Evolutionary conservation across 1,140 invertebrate species (phyloP), one percentile per base, ranked within the genome.

Genomic region (Mylabris phalerata): DNA sequence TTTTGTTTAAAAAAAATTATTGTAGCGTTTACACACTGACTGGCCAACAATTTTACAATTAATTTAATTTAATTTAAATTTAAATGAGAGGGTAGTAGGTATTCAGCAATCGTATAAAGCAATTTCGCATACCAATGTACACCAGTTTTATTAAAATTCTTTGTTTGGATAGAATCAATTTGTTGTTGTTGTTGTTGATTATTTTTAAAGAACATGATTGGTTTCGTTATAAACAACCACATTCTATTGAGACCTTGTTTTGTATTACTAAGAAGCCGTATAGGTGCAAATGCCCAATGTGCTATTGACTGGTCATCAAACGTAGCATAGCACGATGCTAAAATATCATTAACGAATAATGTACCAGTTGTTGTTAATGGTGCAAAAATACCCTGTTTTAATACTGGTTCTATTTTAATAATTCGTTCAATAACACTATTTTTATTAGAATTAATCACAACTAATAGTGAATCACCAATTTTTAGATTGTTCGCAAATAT

Each of bases 241-340:
- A 73, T 64, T 25, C 66, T 66, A 19, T 57, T 24, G 24, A 71
- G 26, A 13, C 61, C 59, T 10, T 74, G 63, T 60, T 75, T 73
- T 13, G 80, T 56, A 60, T 77, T 79, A 48, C 72, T 73, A 61
- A 78, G 76, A 0, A 86, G 56, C 45, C 94, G 78, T 49, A 93
- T 74, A 0, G 95, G 94, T 4, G 85, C 76, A 71, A 96, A 90
- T 1, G 86, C 85, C 68, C 80, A 82, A 71, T 98, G 95, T 4
- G 93, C 94, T 47, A 97, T 59, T 6, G 75, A 73, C 64, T 95
- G 92, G 74, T 87, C 91, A 70, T 89, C 81, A 10, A 98, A 80
- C 7, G 93, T 77, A 0, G 95, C 95, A 76, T 98, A 99, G 73
- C 95, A 98, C 0, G 95, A 98, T 1, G 91, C 90, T 1, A 94